phyloP scores from a whole-genome alignment of 1,140 invertebrate species.

The Spodoptera frugiperda region DNA sequence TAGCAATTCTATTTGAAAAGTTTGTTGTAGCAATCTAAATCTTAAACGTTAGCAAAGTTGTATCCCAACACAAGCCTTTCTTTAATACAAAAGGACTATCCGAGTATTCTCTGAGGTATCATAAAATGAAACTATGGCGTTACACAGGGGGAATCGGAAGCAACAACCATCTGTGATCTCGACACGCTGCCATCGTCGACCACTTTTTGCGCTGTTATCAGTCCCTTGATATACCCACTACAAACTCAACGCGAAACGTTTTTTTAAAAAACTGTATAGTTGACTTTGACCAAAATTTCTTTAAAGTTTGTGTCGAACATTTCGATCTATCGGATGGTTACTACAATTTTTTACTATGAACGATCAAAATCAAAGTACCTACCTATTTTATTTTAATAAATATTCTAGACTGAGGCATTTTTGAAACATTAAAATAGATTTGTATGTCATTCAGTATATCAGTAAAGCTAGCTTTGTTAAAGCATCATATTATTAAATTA shows the following conservation, averaged over 20 bases:
- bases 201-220: neutral
- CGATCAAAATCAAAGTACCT: too few relatives aligned
- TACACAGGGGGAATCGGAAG: neutral
- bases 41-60: constrained; percentile 5
- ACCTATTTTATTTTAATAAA: too few relatives aligned
- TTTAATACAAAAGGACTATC: constrained; percentile 4
- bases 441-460: too few relatives aligned
- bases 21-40: constrained; percentile 10
- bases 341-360: too few relatives aligned
- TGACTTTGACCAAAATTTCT: too few relatives aligned
- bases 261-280: neutral
- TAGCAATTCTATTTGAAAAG: neutral
- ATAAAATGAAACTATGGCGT: constrained; percentile 15
- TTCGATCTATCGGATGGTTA: too few relatives aligned
- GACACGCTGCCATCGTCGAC: neutral
- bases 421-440: too few relatives aligned
- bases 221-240: too few relatives aligned
- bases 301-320: too few relatives aligned
- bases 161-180: neutral
- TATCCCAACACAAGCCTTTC: constrained; percentile 12
- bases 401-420: too few relatives aligned
- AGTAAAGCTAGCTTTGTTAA: too few relatives aligned
- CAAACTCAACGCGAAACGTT: neutral
- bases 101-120: neutral
- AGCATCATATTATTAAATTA: too few relatives aligned